Evolutionary conservation across 2,113 vertebrate species (phyloP).

Genomic region (Microtus pennsylvanicus): DNA sequence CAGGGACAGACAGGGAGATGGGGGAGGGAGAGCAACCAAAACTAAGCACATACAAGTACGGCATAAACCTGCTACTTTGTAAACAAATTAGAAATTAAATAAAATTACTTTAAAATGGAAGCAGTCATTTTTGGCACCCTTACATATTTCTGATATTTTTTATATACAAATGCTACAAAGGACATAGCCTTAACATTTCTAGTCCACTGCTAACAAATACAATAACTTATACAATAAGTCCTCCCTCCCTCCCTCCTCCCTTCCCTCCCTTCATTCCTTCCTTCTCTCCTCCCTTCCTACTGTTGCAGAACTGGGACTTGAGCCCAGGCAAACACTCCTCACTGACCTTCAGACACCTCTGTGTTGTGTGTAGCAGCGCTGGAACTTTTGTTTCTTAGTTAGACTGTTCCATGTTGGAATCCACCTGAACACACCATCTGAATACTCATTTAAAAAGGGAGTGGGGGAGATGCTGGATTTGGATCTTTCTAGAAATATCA

Average conservation of each 20-base stretch:
- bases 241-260: background rate
- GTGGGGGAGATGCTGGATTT: background rate
- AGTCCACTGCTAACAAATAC: conserved; percentile 16
- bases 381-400: background rate
- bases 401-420: conserved; percentile 6
- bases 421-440: background rate
- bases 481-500: conserved; percentile 23
- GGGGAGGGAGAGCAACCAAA: background rate
- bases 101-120: background rate
- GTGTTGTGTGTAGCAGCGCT: too few relatives aligned
- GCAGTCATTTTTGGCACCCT: background rate
- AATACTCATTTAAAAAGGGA: conserved; percentile 1
- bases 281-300: too few relatives aligned
- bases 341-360: background rate
- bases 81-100: background rate
- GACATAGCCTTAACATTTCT: conserved; percentile 33
- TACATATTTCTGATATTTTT: conserved; percentile 49
- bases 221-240: background rate
- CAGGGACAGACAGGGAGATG: background rate
- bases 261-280: background rate
- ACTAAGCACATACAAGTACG: too few relatives aligned
- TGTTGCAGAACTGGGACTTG: background rate
- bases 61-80: background rate
- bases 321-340: background rate
- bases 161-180: background rate